Percentiles rank a stretch among this genome's conserved stretches.
Evolutionary conservation across 1,140 invertebrate species (phyloP).

Genomic region (Protaetia brevitarsis): DNA sequence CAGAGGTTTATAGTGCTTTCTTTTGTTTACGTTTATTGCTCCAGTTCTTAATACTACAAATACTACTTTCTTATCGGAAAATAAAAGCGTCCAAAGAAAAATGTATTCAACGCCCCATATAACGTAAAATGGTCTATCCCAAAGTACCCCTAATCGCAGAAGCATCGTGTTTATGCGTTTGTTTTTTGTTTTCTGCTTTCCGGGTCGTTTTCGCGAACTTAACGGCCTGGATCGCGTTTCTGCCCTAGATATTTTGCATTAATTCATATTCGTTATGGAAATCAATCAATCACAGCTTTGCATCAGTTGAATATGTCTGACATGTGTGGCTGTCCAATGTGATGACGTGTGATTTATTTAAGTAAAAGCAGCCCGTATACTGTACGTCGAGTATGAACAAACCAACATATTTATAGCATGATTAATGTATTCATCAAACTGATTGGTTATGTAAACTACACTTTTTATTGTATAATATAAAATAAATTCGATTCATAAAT

Average conservation of each 20-base stretch:
- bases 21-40: neutral
- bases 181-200: neutral
- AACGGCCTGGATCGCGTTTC: neutral
- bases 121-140: neutral
- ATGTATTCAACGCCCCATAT: conserved; percentile 13
- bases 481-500: too few species aligned
- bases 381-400: neutral
- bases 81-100: neutral
- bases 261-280: neutral
- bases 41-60: neutral
- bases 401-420: neutral
- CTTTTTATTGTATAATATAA: too few species aligned
- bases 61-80: neutral
- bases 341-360: conserved; percentile 10
- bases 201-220: neutral
- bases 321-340: conserved; percentile 11
- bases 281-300: neutral
- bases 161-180: neutral
- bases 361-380: neutral
- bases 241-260: neutral
- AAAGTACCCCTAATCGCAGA: neutral
- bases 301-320: conserved; percentile 6
- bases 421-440: neutral
- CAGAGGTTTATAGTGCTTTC: neutral
- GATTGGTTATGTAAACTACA: neutral